Percentiles rank a stretch among this genome's conserved stretches.
Conservation (phyloP, 2,113 vertebrate genomes). For the Syngnathus typhle region DNA sequence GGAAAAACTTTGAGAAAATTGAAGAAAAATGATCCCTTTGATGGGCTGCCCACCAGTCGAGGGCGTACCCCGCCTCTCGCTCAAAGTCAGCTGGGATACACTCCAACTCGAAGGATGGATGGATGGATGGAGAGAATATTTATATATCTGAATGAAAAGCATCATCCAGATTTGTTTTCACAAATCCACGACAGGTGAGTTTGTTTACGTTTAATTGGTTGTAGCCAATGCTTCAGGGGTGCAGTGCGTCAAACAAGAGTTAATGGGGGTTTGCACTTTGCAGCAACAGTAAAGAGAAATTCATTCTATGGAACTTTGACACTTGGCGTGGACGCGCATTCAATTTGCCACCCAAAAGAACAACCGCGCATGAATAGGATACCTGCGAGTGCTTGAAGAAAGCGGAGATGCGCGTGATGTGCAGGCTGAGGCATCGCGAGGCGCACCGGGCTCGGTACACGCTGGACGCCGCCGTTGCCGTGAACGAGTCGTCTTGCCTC, state of each 20-base stretch:
- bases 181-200: not conserved
- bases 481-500: conserved; percentile 81
- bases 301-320: not conserved
- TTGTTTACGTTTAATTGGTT: not conserved
- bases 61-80: not conserved
- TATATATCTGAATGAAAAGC: not conserved
- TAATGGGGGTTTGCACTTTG: not conserved
- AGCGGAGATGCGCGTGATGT: conserved; percentile 93
- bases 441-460: conserved; percentile 84
- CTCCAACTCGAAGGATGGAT: not conserved
- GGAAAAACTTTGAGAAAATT: not conserved
- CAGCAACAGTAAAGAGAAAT: not conserved
- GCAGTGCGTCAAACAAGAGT: not conserved
- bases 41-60: not conserved
- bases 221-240: too few relatives aligned
- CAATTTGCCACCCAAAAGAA: not conserved
- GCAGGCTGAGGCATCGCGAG: conserved; percentile 89
- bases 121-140: not conserved
- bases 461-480: conserved; percentile 58
- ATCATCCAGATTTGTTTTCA: not conserved
- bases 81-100: not conserved
- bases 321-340: not conserved
- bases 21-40: not conserved
- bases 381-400: conserved; percentile 91
- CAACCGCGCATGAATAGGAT: conserved; percentile 56